Evolutionary conservation across 2,888 invertebrate genomes (phyloP).

Genomic region (Pyrrhosoma nymphula): DNA sequence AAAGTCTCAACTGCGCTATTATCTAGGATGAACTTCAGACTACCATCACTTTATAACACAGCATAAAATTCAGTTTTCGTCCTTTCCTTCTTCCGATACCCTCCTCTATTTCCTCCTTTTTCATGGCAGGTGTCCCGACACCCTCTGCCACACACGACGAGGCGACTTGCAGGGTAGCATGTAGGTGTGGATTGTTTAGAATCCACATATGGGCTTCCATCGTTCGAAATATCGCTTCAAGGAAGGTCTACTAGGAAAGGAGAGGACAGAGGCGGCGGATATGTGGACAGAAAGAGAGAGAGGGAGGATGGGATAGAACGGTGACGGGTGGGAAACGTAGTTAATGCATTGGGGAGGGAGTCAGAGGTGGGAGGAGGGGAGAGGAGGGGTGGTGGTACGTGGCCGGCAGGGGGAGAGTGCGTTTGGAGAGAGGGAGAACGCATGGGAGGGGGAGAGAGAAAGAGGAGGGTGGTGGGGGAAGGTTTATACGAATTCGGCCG

Average conservation of each 20-base stretch:
- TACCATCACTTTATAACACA: too few species aligned
- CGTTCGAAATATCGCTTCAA: too few species aligned
- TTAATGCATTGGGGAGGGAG: conserved; percentile 37
- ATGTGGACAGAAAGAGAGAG: not conserved
- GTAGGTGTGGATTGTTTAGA: too few species aligned
- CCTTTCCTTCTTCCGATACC: too few species aligned
- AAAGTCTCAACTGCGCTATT: too few species aligned
- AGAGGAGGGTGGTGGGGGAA: conserved; percentile 59
- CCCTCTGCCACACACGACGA: too few species aligned
- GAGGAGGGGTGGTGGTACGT: conserved; percentile 71
- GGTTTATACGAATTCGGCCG: conserved; percentile 71
- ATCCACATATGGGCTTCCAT: too few species aligned
- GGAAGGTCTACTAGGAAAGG: not conserved
- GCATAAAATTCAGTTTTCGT: too few species aligned
- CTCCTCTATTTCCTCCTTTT: too few species aligned
- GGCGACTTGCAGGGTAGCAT: too few species aligned
- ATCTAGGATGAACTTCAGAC: too few species aligned
- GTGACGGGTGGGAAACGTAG: conserved; percentile 21
- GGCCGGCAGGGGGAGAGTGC: not conserved
- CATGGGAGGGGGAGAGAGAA: conserved; percentile 42
- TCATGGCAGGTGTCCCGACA: too few species aligned
- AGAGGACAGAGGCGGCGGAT: not conserved
- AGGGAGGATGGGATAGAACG: not conserved
- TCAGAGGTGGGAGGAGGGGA: conserved; percentile 54
- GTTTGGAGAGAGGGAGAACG: not conserved